Evolutionary conservation across 2,888 invertebrate genomes (phyloP).

Genomic region (Erebia ligea): DNA sequence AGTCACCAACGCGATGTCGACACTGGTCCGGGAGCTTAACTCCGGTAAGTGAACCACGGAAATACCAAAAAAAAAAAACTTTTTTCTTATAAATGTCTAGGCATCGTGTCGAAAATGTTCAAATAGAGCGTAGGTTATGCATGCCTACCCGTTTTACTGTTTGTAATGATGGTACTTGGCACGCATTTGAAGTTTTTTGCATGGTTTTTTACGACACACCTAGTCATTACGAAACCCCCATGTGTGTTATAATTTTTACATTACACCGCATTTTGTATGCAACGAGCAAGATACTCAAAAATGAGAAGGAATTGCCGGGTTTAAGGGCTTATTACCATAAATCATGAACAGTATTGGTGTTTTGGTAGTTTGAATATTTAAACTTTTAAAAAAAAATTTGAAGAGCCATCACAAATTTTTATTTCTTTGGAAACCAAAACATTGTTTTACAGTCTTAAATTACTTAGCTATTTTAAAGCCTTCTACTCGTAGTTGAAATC

Average conservation of each 20-base stretch:
- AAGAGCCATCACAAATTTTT: no score
- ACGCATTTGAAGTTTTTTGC: slow-evolving; percentile 41
- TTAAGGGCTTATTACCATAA: no score
- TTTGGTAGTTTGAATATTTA: no score
- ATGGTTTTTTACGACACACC: slow-evolving; percentile 36
- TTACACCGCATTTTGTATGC: background rate
- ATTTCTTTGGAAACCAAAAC: no score
- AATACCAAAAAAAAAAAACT: background rate
- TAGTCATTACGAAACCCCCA: slow-evolving; percentile 28
- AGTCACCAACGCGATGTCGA: slow-evolving; percentile 99
- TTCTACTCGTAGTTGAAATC: no score
- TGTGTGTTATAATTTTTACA: slow-evolving; percentile 14
- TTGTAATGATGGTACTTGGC: slow-evolving; percentile 37
- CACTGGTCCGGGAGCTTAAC: slow-evolving; percentile 97
- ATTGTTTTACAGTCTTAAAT: no score
- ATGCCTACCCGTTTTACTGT: slow-evolving; percentile 38
- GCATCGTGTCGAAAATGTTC: slow-evolving; percentile 26
- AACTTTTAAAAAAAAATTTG: no score
- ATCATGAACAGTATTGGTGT: no score
- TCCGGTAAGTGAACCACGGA: slow-evolving; percentile 85
- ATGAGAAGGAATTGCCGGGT: background rate
- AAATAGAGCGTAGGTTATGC: slow-evolving; percentile 39
- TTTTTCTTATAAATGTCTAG: slow-evolving; percentile 29
- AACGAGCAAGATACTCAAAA: background rate
- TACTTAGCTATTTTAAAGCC: no score